phyloP scores from a whole-genome alignment of 2,888 invertebrate species.

The Megaustenia siamemsis region DNA sequence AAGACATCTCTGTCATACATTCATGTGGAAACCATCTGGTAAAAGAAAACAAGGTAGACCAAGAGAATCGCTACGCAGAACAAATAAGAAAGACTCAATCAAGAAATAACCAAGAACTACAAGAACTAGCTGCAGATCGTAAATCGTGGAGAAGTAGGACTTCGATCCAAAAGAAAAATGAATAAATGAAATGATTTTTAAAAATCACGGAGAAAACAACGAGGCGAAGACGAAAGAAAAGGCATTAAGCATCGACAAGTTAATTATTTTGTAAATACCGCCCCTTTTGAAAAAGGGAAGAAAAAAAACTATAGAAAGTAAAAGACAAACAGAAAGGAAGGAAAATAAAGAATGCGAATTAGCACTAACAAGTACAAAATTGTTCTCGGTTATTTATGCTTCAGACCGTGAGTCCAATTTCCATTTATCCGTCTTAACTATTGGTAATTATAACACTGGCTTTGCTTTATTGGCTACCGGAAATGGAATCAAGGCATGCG shows the following conservation, averaged over 20 bases:
- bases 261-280: not conserved
- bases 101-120: too few species aligned
- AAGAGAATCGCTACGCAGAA: too few species aligned
- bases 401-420: not conserved
- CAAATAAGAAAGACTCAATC: too few species aligned
- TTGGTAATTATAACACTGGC: not conserved
- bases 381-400: not conserved
- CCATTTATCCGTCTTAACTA: not conserved
- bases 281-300: not conserved
- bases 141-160: too few species aligned
- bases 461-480: not conserved
- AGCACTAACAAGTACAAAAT: not conserved
- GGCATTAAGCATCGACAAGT: not conserved
- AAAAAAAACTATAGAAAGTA: not conserved
- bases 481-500: constrained; percentile 26
- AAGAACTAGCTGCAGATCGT: too few species aligned
- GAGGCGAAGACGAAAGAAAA: not conserved
- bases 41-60: too few species aligned
- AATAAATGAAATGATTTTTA: not conserved
- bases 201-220: not conserved
- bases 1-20: too few species aligned
- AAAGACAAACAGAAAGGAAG: too few species aligned
- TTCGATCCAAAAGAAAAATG: too few species aligned
- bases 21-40: too few species aligned
- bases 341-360: not conserved